Percentiles rank a stretch among this genome's conserved stretches.
phyloP scores from a whole-genome alignment of 2,888 invertebrate genomes.

The Drosophila prolongata region DNA sequence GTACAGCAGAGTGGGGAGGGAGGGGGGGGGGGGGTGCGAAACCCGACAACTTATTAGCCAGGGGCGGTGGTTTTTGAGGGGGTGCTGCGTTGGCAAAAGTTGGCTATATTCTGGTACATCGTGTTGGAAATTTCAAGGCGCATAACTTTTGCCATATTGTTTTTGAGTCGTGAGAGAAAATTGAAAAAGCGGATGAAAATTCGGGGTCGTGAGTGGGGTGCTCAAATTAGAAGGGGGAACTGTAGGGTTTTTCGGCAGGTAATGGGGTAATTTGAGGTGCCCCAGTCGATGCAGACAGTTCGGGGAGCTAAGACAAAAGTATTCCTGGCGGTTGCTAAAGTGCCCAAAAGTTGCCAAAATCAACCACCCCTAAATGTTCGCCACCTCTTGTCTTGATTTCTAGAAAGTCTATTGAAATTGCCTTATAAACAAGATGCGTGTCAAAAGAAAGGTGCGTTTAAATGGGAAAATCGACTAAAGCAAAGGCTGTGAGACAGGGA shows the following conservation, averaged over 20 bases:
- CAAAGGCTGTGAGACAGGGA: background rate
- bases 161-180: conserved; percentile 28
- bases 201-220: background rate
- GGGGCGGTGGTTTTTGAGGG: background rate
- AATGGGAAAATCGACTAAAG: background rate
- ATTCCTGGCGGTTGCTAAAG: background rate
- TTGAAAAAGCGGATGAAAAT: conserved; percentile 42
- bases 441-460: background rate
- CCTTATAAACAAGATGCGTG: conserved; percentile 1
- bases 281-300: conserved; percentile 6
- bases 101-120: conserved; percentile 1
- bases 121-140: conserved; percentile 50
- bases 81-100: conserved; percentile 7
- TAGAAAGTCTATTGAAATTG: background rate
- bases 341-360: conserved; percentile 11
- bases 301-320: background rate
- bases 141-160: conserved; percentile 64
- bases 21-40: conserved; percentile 11
- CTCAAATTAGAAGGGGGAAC: background rate
- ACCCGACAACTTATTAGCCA: conserved; percentile 17
- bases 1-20: conserved; percentile 13
- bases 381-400: background rate
- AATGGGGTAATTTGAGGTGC: conserved; percentile 23
- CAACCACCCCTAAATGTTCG: background rate
- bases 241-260: background rate